Conservation (phyloP, 2,888 invertebrate species). For the Chaitophorus viminalis region DNA sequence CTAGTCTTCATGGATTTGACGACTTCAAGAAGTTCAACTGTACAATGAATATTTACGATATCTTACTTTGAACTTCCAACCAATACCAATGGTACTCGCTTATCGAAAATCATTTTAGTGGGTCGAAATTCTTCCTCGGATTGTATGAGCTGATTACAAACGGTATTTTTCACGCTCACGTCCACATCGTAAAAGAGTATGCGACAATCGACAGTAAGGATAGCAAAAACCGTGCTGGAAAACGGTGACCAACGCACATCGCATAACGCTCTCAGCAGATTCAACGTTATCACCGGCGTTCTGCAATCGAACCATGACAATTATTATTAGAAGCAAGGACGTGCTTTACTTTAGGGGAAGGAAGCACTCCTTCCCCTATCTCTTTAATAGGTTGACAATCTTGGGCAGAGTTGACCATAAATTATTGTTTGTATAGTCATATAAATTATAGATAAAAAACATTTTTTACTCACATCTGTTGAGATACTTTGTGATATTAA, state of each 20-base stretch:
- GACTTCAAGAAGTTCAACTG: too few relatives aligned
- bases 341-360: too few relatives aligned
- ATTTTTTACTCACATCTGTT: too few relatives aligned
- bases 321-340: background rate
- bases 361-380: too few relatives aligned
- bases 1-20: background rate
- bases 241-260: conserved; percentile 97
- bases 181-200: conserved; percentile 85
- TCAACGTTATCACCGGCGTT: conserved; percentile 92
- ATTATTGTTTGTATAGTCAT: too few relatives aligned
- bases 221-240: conserved; percentile 94
- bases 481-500: too few relatives aligned
- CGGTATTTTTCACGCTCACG: conserved; percentile 90
- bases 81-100: conserved; percentile 79
- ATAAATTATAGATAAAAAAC: too few relatives aligned
- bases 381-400: too few relatives aligned
- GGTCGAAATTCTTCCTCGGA: conserved; percentile 84
- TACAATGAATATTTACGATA: background rate
- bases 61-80: conserved; percentile 91
- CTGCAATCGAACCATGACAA: conserved; percentile 68
- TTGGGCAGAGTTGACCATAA: too few relatives aligned
- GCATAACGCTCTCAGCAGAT: conserved; percentile 87
- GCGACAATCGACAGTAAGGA: conserved; percentile 90
- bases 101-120: conserved; percentile 85
- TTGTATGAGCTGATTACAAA: conserved; percentile 88